Conservation (phyloP, 2,797 vertebrate genomes). For the Acomys russatus region DNA sequence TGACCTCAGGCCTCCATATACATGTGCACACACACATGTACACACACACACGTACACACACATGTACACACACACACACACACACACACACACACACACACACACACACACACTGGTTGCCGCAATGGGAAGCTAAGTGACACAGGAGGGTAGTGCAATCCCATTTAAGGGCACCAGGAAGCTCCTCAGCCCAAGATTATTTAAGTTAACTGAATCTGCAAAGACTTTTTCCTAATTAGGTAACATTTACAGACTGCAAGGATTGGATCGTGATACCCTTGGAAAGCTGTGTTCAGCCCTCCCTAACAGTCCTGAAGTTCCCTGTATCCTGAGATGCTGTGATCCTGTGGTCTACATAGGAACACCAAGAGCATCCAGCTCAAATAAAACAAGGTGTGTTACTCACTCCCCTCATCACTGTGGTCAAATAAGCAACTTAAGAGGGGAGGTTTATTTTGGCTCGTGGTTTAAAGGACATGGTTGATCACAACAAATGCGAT, state of each 20-base stretch:
- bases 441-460: not conserved
- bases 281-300: not conserved
- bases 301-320: not conserved
- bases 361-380: not conserved
- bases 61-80: not conserved
- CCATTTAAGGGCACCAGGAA: not conserved
- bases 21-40: no score
- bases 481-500: not conserved
- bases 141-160: not conserved
- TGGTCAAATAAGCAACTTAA: not conserved
- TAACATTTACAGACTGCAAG: not conserved
- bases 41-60: not conserved
- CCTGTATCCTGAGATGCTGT: not conserved
- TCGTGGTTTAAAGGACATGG: not conserved
- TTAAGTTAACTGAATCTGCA: not conserved
- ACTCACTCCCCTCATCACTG: not conserved
- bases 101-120: not conserved
- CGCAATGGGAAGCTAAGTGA: not conserved
- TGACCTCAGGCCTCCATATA: not conserved
- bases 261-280: not conserved
- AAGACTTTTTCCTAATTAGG: slow-evolving; percentile 8
- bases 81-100: not conserved
- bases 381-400: not conserved
- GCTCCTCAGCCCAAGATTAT: not conserved
- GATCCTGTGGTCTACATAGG: not conserved